A percentile compares a stretch with the other conserved stretches of the same genome.
phyloP scores from a whole-genome alignment of 2,113 vertebrate species.

The Pleuronectes platessa region DNA sequence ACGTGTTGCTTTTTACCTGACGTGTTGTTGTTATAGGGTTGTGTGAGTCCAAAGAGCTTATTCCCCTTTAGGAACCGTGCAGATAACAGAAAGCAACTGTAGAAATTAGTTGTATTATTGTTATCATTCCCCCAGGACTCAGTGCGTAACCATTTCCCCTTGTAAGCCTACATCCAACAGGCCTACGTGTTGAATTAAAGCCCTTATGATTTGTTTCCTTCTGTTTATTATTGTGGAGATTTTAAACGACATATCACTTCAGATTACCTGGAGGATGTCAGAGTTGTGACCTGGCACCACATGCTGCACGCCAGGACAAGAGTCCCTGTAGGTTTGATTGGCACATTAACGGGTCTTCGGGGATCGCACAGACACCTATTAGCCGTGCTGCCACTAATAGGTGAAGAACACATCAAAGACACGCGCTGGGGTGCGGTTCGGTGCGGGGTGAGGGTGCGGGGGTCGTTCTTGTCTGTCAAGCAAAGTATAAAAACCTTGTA shows the following conservation, averaged over 20 bases:
- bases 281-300: no score
- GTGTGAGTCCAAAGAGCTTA: not conserved
- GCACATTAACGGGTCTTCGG: constrained; percentile 38
- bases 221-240: no score
- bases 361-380: constrained; percentile 68
- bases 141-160: no score
- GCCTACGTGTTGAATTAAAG: no score
- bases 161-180: no score
- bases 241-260: no score
- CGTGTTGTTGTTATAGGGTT: not conserved
- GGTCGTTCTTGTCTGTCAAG: constrained; percentile 13
- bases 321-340: not conserved
- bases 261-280: no score
- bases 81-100: not conserved
- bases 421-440: constrained; percentile 41
- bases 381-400: constrained; percentile 29
- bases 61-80: not conserved
- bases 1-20: constrained; percentile 8
- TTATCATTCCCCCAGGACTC: no score
- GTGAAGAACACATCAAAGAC: constrained; percentile 69
- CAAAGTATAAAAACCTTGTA: constrained; percentile 56
- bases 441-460: not conserved
- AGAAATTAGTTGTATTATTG: no score
- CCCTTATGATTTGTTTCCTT: no score
- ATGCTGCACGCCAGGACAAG: no score